Conservation (phyloP, 2,797 vertebrate genomes). For the Eleutherodactylus coqui region DNA sequence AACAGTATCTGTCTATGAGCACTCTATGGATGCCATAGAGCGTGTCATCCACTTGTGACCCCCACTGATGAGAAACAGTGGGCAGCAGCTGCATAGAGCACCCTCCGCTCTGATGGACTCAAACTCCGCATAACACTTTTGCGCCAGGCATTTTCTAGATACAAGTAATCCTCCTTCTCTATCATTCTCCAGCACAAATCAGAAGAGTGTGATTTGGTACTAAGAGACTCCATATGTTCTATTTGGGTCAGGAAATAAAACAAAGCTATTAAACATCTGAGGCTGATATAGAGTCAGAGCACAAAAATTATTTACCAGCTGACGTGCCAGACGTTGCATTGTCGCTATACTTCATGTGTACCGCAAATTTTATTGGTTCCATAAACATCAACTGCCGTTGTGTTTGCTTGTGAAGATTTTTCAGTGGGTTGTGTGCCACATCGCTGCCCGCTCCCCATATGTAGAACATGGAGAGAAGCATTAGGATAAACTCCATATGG, state of each 20-base stretch:
- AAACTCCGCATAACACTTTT: background rate
- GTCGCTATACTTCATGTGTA: background rate
- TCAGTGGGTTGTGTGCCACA: background rate
- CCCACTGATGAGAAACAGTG: too few species aligned
- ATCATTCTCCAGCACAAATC: background rate
- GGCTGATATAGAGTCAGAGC: background rate
- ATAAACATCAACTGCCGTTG: slow-evolving; percentile 14
- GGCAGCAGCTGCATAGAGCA: background rate
- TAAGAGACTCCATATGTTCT: slow-evolving; percentile 15
- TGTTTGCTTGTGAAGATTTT: background rate
- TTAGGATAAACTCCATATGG: slow-evolving; percentile 39
- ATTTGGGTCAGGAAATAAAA: background rate
- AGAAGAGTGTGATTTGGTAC: background rate
- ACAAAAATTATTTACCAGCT: slow-evolving; percentile 5
- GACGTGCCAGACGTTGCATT: background rate
- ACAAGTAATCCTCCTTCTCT: background rate
- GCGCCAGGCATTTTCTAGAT: background rate
- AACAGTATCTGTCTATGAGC: too few species aligned
- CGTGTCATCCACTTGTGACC: background rate
- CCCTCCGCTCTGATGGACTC: background rate
- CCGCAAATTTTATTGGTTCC: slow-evolving; percentile 27
- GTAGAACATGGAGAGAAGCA: background rate
- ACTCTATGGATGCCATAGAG: background rate
- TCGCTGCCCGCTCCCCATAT: background rate
- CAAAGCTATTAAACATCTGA: slow-evolving; percentile 25